Base-by-base conservation (phyloP, 2,797 vertebrate species). In the Agapornis canus region DNA sequence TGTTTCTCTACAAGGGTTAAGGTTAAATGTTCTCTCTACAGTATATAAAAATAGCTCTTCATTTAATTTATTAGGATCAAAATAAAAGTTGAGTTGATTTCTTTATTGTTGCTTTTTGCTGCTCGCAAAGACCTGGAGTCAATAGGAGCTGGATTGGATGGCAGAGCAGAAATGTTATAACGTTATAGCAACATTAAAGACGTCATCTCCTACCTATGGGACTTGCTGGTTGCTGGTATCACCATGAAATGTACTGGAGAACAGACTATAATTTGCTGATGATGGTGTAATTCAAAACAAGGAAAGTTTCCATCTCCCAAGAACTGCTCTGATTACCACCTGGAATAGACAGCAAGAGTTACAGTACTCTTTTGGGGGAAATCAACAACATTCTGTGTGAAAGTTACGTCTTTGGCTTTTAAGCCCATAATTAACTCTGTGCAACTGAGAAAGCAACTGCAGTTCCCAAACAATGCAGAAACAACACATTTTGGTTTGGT, bases 211-310 rank as follows among this genome's bases (percentile, higher is more conserved):
- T 35, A 10, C 12, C 19, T 25, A 8, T 37, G 43, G 29, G 6
- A 60, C 31, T 71, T 0, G 0, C 48, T 57, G 15, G 2, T 59
- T 72, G 13, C 37, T 82, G 70, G 6, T 31, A 25, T 20, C 70
- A 21, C 18, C 26, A 23, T 20, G 12, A 69, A 77, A 83, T 8
- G 5, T 42, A 66, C 6, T 40, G 39, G 48, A 61, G 21, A 76
- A 79, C 56, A 75, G 23, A 6, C 6, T 2, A 0, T 51, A 47
- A 51, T 65, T 83, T 43, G n/a, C n/a, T 35, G 54, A 5, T n/a
- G 25, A 40, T 9, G 4, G 2, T 66, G 19, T 8, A 82, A 71
- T 71, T 84, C 45, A 39, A 71, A n/a, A 5, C 23, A 68, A 68
- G 43, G 26, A 64, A 40, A 48, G 15, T n/a, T 89, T 47, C 26